Evolutionary conservation across 2,113 vertebrate genomes (phyloP), one percentile per base, ranked within the genome.

Genomic region (Anarhynchus alexandrinus): DNA sequence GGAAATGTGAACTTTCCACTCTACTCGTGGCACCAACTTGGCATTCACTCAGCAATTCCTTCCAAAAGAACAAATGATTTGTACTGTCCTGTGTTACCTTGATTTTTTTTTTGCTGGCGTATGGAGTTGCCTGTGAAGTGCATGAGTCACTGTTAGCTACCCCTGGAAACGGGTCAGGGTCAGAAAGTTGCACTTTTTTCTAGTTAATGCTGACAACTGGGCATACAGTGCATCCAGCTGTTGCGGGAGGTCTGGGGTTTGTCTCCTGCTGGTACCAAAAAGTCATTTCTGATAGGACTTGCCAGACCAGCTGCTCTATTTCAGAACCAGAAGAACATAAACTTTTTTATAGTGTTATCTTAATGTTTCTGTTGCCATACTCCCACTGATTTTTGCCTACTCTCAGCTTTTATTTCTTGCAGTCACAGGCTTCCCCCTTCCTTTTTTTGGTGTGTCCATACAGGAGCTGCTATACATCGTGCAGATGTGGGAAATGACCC

Each of bases 281-380:
- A 1, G 36, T 21, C 2, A 2, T 0, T 65, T 43, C 8, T 34
- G 34, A 7, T 14, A 4, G 34, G 4, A 32, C 52, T 62, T n/a
- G 47, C 34, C 42, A 20, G 77, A n/a, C 34, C 34, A 29, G 52
- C 66, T 73, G n/a, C 22, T 13, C 1, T 30, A 2, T 62, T 26
- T 0, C 20, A 17, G 64, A 49, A 14, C 15, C 25, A 80, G 47
- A 32, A 27, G 32, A 43, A 26, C 3, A 12, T 3, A 25, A 73
- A 49, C 9, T 9, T 70, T 54, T 49, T 30, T 30, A 32, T 12
- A 58, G 10, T 38, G n/a, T 79, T 65, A 51, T 43, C 27, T 21
- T 45, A 22, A n/a, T 0, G 0, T 34, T 84, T 54, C 34, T 77
- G 9, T 71, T 47, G 26, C 54, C n/a, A 3, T 9, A 9, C 7